A percentile compares a stretch with the other conserved stretches of the same genome.
Conservation (phyloP, 2,113 vertebrate species). For the Cyanoramphus novaezelandiae region DNA sequence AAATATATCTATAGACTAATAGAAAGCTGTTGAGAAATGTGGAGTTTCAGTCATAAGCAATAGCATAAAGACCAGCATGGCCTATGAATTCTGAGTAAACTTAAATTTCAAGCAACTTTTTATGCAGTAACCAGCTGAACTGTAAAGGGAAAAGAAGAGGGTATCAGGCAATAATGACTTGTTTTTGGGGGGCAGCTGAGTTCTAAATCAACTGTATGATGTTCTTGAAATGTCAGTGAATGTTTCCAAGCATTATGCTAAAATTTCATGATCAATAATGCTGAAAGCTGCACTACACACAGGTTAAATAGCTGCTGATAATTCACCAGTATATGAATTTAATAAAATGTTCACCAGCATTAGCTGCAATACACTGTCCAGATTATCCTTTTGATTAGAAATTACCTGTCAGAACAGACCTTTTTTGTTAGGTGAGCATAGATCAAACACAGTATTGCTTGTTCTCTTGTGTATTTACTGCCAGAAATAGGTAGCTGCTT, state of each 20-base stretch:
- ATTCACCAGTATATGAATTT: constrained; percentile 67
- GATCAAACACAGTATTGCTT: constrained; percentile 9
- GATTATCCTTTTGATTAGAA: constrained; percentile 59
- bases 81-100: neutral
- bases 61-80: neutral
- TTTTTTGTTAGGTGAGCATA: constrained; percentile 32
- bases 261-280: constrained; percentile 78
- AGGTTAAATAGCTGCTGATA: constrained; percentile 71
- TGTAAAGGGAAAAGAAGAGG: neutral
- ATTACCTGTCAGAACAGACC: constrained; percentile 56
- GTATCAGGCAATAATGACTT: neutral
- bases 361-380: constrained; percentile 25
- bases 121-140: neutral
- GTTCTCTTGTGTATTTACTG: constrained; percentile 31
- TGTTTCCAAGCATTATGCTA: constrained; percentile 77
- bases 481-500: constrained; percentile 26
- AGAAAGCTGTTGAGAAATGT: neutral
- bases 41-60: neutral
- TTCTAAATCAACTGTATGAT: constrained; percentile 60
- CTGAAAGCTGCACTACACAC: constrained; percentile 61
- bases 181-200: neutral
- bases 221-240: constrained; percentile 71
- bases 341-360: constrained; percentile 63
- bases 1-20: neutral
- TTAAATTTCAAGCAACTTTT: constrained; percentile 7